Conservation (phyloP, 1,140 invertebrate species). For the Melanaphis sacchari region DNA sequence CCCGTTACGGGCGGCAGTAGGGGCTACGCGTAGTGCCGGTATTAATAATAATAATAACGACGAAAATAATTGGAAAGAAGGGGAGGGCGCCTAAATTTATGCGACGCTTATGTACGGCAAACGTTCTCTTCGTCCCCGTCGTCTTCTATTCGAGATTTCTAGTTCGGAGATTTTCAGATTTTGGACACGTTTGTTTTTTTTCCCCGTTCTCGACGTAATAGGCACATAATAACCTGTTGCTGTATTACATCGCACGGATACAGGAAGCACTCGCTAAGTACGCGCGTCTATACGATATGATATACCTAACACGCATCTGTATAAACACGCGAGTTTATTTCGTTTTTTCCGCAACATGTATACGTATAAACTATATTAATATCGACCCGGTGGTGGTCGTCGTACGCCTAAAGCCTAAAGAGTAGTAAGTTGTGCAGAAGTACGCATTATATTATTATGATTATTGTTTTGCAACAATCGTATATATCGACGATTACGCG, state of each 20-base stretch:
- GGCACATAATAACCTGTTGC: too few species aligned
- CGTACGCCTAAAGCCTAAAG: background rate
- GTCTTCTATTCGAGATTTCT: background rate
- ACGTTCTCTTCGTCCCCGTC: too few species aligned
- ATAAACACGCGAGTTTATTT: background rate
- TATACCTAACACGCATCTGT: background rate
- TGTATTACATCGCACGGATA: too few species aligned
- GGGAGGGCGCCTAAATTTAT: background rate
- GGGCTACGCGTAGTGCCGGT: background rate
- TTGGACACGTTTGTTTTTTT: conserved; percentile 5
- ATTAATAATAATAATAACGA: too few species aligned
- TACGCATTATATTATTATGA: background rate
- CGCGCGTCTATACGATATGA: background rate
- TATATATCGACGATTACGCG: background rate
- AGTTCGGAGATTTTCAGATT: background rate
- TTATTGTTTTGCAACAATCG: background rate
- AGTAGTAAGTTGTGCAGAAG: background rate
- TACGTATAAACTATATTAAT: background rate
- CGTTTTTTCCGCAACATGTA: background rate
- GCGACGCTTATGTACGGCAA: too few species aligned
- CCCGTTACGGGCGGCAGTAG: background rate
- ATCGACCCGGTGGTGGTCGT: background rate
- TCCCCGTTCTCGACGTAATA: background rate
- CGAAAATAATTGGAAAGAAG: background rate
- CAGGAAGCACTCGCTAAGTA: background rate